Evolutionary conservation across 2,888 invertebrate species (phyloP).

Genomic region (Archaeoteleia sp.): DNA sequence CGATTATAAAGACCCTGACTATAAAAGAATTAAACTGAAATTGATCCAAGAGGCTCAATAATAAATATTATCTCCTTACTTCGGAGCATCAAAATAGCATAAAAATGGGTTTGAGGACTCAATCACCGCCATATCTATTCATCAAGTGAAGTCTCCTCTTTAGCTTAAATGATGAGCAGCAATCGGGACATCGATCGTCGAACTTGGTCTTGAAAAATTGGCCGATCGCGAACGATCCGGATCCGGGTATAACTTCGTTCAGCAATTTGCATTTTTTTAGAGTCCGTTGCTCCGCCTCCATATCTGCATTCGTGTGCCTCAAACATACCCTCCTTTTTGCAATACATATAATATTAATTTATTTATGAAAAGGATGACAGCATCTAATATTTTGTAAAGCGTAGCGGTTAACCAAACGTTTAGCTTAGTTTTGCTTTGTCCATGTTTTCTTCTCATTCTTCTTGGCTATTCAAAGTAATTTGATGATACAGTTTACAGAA

Average conservation of each 20-base stretch:
- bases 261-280: constrained; percentile 41
- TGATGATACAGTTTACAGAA: constrained; percentile 32
- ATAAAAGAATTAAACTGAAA: too few species aligned
- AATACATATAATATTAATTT: too few species aligned
- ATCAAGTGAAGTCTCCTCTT: constrained; percentile 26
- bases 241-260: constrained; percentile 29
- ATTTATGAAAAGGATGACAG: too few species aligned
- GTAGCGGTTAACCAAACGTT: not conserved
- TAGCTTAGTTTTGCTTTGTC: not conserved
- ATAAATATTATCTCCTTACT: too few species aligned
- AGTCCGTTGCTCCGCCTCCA: constrained; percentile 37
- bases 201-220: constrained; percentile 28
- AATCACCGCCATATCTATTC: constrained; percentile 36
- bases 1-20: too few species aligned
- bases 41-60: too few species aligned
- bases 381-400: not conserved
- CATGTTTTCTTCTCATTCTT: constrained; percentile 24
- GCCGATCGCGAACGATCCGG: constrained; percentile 26
- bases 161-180: constrained; percentile 15
- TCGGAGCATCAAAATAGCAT: too few species aligned
- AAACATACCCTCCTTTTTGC: too few species aligned
- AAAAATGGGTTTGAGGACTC: too few species aligned
- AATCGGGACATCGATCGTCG: constrained; percentile 24
- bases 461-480: constrained; percentile 17
- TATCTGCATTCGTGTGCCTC: too few species aligned